Base-by-base conservation (phyloP, 2,888 invertebrate species). In the Bombylius major region DNA sequence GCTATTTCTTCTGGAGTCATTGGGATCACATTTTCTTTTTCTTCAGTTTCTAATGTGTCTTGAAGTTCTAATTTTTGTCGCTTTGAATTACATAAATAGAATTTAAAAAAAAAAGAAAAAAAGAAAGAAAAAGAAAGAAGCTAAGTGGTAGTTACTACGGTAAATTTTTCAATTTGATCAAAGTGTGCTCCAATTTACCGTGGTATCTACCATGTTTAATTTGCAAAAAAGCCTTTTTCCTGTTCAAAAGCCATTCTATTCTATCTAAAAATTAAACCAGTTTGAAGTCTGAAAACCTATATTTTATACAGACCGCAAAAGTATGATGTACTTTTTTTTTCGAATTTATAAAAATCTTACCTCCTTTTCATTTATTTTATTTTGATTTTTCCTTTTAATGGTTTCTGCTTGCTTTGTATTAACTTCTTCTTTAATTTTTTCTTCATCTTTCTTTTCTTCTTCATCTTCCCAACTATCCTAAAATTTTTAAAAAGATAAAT, bases 381-480 rank as follows among this genome's bases (percentile, higher is more conserved):
- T 86, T 57, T 78, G 78, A 61, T 89, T 77, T 65, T 79, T 80
- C 75, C 87, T 89, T 72, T 85, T 89, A 8, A 36, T 36, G 31
- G 83, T 81, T 72, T 87, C 86, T 49, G 82, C 70, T 66, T 82
- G 81, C 23, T 80, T 76, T 65, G 82, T 81, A 60, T 73, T 68
- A 63, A 80, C 78, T 59, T 82, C 82, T 67, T 80, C 78, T 56
- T 82, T 82, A 66, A 78, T 80, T 67, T 85, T 84, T 62, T 86
- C 85, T 65, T 84, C 83, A 67, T 85, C 86, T 68, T 86, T 86
- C 66, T 87, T 86, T 66, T 90, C 90, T 68, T 83, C 84, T 63
- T 89, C 90, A 76, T 92, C 92, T 71, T 95, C 94, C 95, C 95
- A 95, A 73, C 87, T 91, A 69, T 94, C 94, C 93, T 94, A 74